Percentiles rank a stretch among this genome's conserved stretches.
phyloP scores from a whole-genome alignment of 2,797 vertebrate genomes.

The Huso huso region DNA sequence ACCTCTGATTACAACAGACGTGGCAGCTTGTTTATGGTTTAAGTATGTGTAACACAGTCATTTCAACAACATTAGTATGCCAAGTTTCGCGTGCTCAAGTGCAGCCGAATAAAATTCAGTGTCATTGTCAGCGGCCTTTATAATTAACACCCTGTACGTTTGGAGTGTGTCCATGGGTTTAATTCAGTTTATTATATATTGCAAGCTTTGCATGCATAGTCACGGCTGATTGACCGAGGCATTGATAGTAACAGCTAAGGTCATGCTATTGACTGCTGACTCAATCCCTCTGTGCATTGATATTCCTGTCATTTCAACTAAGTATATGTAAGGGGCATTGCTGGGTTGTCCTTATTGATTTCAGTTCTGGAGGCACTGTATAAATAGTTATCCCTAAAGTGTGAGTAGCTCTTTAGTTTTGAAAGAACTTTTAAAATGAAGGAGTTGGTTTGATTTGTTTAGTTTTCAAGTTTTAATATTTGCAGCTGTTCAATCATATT shows the following conservation, averaged over 20 bases:
- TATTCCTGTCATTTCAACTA: conserved; percentile 41
- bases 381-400: no score
- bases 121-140: neutral
- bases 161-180: conserved; percentile 27
- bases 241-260: conserved; percentile 46
- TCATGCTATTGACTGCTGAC: conserved; percentile 35
- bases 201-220: conserved; percentile 32
- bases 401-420: no score
- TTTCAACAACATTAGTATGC: no score
- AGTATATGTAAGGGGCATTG: conserved; percentile 22
- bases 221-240: conserved; percentile 36
- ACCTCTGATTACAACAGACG: no score
- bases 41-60: no score
- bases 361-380: neutral
- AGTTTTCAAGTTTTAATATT: no score
- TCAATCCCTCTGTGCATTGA: conserved; percentile 34
- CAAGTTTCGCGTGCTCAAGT: no score
- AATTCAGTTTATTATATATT: conserved; percentile 47
- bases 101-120: no score
- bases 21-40: no score
- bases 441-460: no score
- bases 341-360: conserved; percentile 34
- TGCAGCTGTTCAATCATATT: no score
- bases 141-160: conserved; percentile 46
- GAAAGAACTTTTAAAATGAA: no score